These are phyloP conservation scores for Eufriesea mexicana DNA, from an alignment of 1,140 invertebrate species.

Conservation along the genomic window DNA sequence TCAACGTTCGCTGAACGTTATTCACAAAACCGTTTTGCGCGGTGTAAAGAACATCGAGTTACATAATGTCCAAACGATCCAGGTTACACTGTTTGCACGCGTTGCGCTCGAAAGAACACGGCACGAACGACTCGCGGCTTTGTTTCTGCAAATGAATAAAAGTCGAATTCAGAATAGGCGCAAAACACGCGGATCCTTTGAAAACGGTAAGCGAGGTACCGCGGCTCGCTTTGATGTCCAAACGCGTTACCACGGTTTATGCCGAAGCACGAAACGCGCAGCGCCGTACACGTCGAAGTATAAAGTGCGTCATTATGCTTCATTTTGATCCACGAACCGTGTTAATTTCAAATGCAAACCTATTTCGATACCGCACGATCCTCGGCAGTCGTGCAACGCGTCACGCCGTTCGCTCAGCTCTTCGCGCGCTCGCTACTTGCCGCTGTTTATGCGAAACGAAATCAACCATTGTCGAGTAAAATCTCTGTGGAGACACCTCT, in stretches of 20 bases:
- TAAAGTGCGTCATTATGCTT: constrained; percentile 44
- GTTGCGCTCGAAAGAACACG: not conserved
- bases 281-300: constrained; percentile 28
- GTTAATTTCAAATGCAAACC: constrained; percentile 52
- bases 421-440: not conserved
- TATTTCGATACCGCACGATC: constrained; percentile 18
- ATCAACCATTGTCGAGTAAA: not conserved
- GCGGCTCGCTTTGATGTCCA: constrained; percentile 43
- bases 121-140: not conserved
- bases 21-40: too few species aligned
- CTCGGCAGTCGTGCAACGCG: not conserved
- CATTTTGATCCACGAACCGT: constrained; percentile 39
- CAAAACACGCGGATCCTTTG: constrained; percentile 9
- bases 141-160: constrained; percentile 22
- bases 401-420: not conserved
- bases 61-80: not conserved
- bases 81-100: not conserved
- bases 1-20: too few species aligned
- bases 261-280: constrained; percentile 27
- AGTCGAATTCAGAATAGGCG: constrained; percentile 15
- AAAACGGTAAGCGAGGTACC: not conserved
- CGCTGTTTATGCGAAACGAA: not conserved
- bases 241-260: constrained; percentile 33
- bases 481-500: not conserved
- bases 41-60: not conserved